A percentile compares a stretch with the other conserved stretches of the same genome.
Conservation (phyloP, 2,797 vertebrate genomes). For the Bufotes viridis region DNA sequence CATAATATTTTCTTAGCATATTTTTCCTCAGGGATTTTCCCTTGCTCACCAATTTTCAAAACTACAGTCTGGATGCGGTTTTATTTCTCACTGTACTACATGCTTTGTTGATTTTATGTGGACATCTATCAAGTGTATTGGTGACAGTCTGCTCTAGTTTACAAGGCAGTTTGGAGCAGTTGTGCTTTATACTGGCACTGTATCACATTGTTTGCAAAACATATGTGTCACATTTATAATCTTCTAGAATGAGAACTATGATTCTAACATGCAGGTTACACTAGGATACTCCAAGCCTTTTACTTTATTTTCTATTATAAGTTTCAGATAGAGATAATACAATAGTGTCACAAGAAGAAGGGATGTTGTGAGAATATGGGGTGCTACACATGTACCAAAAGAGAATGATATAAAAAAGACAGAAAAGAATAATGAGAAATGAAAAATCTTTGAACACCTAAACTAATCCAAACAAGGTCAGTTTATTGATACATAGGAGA, state of each 20-base stretch:
- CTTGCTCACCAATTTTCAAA: neutral
- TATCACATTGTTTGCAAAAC: neutral
- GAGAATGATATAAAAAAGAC: too few species aligned
- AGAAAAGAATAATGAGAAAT: too few species aligned
- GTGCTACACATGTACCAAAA: too few species aligned
- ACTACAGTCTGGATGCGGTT: neutral
- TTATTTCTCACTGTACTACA: neutral
- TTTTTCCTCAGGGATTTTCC: neutral
- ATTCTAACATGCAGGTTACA: neutral
- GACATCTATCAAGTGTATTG: conserved; percentile 31
- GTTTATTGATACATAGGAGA: too few species aligned
- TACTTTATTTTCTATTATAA: neutral
- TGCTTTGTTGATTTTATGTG: conserved; percentile 28
- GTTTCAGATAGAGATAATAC: neutral
- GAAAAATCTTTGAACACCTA: too few species aligned
- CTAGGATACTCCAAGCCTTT: neutral
- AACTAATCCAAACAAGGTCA: too few species aligned
- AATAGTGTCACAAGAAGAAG: too few species aligned
- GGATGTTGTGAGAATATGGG: too few species aligned
- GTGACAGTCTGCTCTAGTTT: neutral
- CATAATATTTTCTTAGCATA: conserved; percentile 12
- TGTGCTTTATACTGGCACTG: too few species aligned
- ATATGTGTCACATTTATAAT: neutral
- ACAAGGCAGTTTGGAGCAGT: conserved; percentile 1
- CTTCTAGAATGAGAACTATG: neutral